Base-by-base conservation (phyloP, 2,888 invertebrate genomes). In the Phymatocera aterrima region DNA sequence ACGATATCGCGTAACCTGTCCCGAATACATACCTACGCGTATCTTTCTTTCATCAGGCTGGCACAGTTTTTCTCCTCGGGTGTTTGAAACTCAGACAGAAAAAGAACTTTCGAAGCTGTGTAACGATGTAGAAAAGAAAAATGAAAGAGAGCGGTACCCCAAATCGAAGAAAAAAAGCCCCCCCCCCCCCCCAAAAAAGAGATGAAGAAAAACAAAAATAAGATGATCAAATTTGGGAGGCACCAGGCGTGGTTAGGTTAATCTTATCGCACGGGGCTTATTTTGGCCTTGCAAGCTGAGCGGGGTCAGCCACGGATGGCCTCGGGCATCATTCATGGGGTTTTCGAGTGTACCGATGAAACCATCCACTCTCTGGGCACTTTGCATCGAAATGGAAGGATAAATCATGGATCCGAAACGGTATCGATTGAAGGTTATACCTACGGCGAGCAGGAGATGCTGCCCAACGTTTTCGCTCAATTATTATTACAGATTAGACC, bases 401-500 rank as follows among this genome's bases (percentile, higher is more conserved):
- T 82, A 82, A 82, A 77, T 79, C 81, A 70, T 40, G 57, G 57
- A 34, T 24, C 15, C 46, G 46, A 15, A 46, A 4, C 10, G 5
- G 34, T 64, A 37, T 46, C 46, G 77, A 61, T 34, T n/a, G 61
- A n/a, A 65, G 77, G 61, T 43, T 43, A 51, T n/a, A 8, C 15
- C 57, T 34, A 15, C 12, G 28, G 28, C 21, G 1, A 15, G 57
- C 24, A 60, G 12, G 57, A n/a, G 31, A 54, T 40, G 64, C 43
- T 64, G 37, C 64, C 64, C 4, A 64, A 18, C 79, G 79, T 79
- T 80, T 80, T 81, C 80, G 84, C 80, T 80, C 83, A 84, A 84
- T 84, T 84, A 84, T 84, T 84, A 84, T 83, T 82, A 83, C 82
- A 68, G 80, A 84, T 79, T 81, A 81, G 79, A 77, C 80, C 84